A percentile compares a stretch with the other conserved stretches of the same genome.
phyloP scores from a whole-genome alignment of 2,113 vertebrate species.

The Caloenas nicobarica region DNA sequence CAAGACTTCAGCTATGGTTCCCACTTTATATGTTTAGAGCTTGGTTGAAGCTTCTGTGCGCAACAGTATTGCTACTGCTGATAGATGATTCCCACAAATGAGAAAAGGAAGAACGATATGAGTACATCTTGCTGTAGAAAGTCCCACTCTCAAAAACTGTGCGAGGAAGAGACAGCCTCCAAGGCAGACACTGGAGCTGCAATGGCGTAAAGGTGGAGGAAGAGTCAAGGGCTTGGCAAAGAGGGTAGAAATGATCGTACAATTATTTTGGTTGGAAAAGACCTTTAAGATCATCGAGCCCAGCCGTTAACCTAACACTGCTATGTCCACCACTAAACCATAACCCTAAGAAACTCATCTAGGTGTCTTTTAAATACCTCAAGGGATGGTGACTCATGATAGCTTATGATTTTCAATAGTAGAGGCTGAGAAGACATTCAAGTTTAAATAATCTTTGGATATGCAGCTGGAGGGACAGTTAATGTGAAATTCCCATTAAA shows the following conservation, averaged over 20 bases:
- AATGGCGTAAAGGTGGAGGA: background rate
- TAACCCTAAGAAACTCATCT: too few species aligned
- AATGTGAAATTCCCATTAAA: conserved; percentile 7
- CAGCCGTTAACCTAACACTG: too few species aligned
- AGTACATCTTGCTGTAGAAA: background rate
- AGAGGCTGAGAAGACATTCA: background rate
- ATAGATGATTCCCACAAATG: background rate
- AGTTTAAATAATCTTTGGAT: conserved; percentile 16
- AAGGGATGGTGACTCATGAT: too few species aligned
- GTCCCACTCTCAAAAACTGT: background rate
- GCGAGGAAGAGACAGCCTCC: background rate
- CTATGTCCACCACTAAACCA: too few species aligned
- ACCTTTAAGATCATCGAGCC: too few species aligned
- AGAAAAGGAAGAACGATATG: background rate
- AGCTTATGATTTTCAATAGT: background rate
- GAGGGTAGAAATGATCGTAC: background rate
- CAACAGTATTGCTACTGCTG: background rate
- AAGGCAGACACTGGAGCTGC: background rate
- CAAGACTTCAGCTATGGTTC: background rate
- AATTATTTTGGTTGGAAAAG: too few species aligned
- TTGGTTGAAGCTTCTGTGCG: background rate
- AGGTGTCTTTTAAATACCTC: too few species aligned
- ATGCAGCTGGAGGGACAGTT: background rate
- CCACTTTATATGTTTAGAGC: background rate
- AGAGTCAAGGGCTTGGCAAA: background rate